Evolutionary conservation across 2,113 vertebrate species (phyloP).

Genomic region (Rhadina sibilatrix): DNA sequence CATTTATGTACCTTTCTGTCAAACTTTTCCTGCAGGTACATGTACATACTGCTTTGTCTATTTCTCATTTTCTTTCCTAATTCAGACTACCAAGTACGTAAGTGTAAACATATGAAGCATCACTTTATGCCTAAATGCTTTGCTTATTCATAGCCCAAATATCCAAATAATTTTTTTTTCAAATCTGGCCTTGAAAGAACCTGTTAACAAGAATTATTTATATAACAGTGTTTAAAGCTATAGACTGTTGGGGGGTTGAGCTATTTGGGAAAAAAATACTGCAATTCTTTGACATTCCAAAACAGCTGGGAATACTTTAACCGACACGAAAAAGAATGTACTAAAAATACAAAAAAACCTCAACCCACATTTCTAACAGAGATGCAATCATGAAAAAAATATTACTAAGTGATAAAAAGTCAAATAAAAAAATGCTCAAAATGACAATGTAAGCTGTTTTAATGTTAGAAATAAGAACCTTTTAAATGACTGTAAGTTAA

Average conservation of each 20-base stretch:
- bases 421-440: background rate
- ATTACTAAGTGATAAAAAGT: background rate
- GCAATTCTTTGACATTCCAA: background rate
- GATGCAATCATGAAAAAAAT: background rate
- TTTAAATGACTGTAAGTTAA: background rate
- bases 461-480: background rate
- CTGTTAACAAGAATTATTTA: conserved; percentile 2
- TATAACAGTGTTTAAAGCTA: background rate
- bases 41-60: background rate
- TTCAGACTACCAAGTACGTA: background rate
- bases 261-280: background rate
- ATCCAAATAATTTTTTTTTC: background rate
- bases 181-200: background rate
- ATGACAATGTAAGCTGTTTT: background rate
- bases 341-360: background rate
- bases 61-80: background rate
- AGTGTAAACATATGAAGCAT: background rate
- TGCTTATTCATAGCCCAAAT: conserved; percentile 2
- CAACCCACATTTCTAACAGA: background rate
- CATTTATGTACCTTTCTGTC: background rate
- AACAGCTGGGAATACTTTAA: background rate
- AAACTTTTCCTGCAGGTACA: background rate
- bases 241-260: accelerated
- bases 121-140: background rate
- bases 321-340: background rate